These are phyloP conservation scores for Drymonia ruficornis DNA, from an alignment of 2,888 invertebrate species.

Conservation along the genomic window DNA sequence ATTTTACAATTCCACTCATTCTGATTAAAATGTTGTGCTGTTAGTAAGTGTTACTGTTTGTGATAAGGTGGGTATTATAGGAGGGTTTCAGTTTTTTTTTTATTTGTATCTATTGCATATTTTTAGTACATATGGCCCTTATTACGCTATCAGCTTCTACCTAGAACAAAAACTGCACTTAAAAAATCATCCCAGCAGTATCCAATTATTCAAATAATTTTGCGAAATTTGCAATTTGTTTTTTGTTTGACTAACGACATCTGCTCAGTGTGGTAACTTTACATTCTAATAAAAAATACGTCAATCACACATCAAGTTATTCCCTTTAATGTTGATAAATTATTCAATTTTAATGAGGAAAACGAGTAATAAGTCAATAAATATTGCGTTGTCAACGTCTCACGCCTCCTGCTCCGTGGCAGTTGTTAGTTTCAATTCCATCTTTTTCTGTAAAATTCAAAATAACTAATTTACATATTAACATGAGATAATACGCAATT, in stretches of 20 bases:
- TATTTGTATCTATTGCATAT: background rate
- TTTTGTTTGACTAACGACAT: slow-evolving; percentile 34
- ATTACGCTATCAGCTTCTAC: background rate
- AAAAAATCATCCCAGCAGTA: slow-evolving; percentile 23
- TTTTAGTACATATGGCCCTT: background rate
- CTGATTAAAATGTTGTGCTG: too few relatives aligned
- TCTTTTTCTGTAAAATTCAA: slow-evolving; percentile 26
- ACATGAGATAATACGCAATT: slow-evolving; percentile 23
- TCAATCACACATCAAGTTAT: slow-evolving; percentile 59
- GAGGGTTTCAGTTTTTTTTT: too few relatives aligned
- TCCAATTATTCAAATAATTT: slow-evolving; percentile 35
- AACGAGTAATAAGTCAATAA: slow-evolving; percentile 37
- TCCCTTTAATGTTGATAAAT: slow-evolving; percentile 41
- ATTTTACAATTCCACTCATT: too few relatives aligned
- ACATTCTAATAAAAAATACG: slow-evolving; percentile 47
- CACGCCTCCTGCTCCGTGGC: slow-evolving; percentile 32
- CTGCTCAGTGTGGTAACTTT: slow-evolving; percentile 28
- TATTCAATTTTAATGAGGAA: slow-evolving; percentile 54
- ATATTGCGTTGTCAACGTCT: slow-evolving; percentile 30
- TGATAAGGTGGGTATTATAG: too few relatives aligned
- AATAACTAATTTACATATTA: slow-evolving; percentile 28
- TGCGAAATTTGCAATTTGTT: slow-evolving; percentile 30
- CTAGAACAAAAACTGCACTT: background rate
- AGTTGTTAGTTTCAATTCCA: slow-evolving; percentile 32
- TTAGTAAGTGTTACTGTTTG: too few relatives aligned